Base-by-base conservation (phyloP, 92 coral and sea anemone genomes). In the Heteractis magnifica region DNA sequence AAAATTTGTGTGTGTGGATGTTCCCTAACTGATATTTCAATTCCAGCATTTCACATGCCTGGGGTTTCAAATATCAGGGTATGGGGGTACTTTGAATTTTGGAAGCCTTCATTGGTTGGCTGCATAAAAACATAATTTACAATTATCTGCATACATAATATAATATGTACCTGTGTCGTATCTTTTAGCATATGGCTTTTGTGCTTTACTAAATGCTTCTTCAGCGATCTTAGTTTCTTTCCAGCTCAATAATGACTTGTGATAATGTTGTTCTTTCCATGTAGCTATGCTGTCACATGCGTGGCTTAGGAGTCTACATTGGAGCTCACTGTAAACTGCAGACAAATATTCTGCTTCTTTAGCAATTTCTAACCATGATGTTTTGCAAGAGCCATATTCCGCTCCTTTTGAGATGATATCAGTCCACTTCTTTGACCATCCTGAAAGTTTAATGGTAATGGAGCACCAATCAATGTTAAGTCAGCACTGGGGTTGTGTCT, bases 401-500 rank as follows among this genome's bases (percentile, higher is more conserved):
- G 94, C 74, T 4, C 98, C 94, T 65, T 86, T 95, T 15, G 84
- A 73, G 23, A 91, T 88, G 14, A 84, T 72, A 49, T 95, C 98
- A 71, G 85, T 86, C 98, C 98, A 95, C 72, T 95, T 95, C 76
- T 87, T 95, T 16, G 91, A 83, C 98, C 97, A 95, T 6, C 94
- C 98, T 95, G 53, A 23, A 88, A 59, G 52, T 44, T 7, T 23
- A 3, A 0, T 13, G 75, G 34, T 8, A 70, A 7, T 11, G 9
- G 3, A n/a, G n/a, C n/a, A 48, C n/a, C 21, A 21, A 7, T n/a
- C 21, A 70, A 70, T 8, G n/a, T 70, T n/a, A 70, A 11, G 21
- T 73, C 77, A 73, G 8, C 44, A 50, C 26, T 0, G 34, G 34
- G 34, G 34, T 26, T 26, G 34, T 26, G 34, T 1, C 34, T 26